Percentiles rank a stretch among this genome's conserved stretches.
phyloP scores from a whole-genome alignment of 2,888 invertebrate genomes.

The Agrochola litura region DNA sequence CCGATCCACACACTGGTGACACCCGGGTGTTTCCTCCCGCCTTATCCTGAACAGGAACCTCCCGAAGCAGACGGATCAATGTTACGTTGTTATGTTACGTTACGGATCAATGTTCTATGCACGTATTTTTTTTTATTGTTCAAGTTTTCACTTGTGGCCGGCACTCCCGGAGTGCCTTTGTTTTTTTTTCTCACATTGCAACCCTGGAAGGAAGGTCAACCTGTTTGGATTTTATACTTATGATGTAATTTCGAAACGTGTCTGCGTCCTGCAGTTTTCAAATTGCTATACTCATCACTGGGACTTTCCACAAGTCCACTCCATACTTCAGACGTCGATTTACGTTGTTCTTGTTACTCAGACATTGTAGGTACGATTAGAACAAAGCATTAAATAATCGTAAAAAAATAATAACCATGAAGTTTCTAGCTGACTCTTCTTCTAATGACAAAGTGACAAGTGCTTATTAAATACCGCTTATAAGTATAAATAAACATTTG shows the following conservation, averaged over 20 bases:
- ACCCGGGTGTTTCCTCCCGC: too few relatives aligned
- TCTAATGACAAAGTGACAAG: conserved; percentile 27
- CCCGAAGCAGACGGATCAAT: too few relatives aligned
- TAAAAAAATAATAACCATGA: conserved; percentile 24
- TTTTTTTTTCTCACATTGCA: too few relatives aligned
- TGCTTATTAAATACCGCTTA: conserved; percentile 39
- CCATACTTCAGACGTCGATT: background rate
- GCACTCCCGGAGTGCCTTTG: too few relatives aligned
- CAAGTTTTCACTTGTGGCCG: too few relatives aligned
- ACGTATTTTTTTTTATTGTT: too few relatives aligned
- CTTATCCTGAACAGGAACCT: too few relatives aligned
- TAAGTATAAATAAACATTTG: conserved; percentile 38
- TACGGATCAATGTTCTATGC: too few relatives aligned
- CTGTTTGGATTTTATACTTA: too few relatives aligned
- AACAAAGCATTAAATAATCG: conserved; percentile 15
- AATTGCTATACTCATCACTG: background rate
- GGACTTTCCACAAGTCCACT: background rate
- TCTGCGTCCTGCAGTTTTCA: background rate
- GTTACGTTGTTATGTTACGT: too few relatives aligned
- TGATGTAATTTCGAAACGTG: background rate
- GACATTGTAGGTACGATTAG: background rate
- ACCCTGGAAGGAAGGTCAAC: too few relatives aligned
- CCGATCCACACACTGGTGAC: too few relatives aligned
- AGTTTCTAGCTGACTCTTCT: conserved; percentile 1
- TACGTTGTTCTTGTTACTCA: background rate